Conservation (phyloP, 1,140 invertebrate genomes). For the Ceratina calcarata region DNA sequence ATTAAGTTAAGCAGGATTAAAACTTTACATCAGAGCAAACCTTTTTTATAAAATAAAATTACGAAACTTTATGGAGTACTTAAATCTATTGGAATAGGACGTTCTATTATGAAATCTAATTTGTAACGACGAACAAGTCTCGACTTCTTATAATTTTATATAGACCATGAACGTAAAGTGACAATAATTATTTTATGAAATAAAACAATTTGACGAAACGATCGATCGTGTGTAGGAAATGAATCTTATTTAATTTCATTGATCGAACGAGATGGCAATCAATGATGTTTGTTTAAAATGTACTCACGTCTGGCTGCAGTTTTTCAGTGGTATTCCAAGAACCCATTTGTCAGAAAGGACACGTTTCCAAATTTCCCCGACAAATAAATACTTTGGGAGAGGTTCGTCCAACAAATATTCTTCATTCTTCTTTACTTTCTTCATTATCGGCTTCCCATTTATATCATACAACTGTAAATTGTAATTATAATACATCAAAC, state of each 20-base stretch:
- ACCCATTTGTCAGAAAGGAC: slow-evolving; percentile 73
- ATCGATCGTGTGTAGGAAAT: neutral
- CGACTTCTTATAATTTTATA: slow-evolving; percentile 29
- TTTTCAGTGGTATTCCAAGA: slow-evolving; percentile 67
- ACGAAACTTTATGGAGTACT: slow-evolving; percentile 7
- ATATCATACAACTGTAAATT: slow-evolving; percentile 64
- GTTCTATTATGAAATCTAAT: slow-evolving; percentile 24
- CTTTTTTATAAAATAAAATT: slow-evolving; percentile 3
- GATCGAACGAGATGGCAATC: neutral
- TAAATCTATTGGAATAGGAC: slow-evolving; percentile 12
- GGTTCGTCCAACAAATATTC: neutral
- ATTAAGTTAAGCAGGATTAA: slow-evolving; percentile 1
- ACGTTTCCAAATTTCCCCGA: slow-evolving; percentile 65
- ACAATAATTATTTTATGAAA: slow-evolving; percentile 44
- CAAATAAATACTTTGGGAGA: slow-evolving; percentile 26
- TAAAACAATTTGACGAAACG: neutral
- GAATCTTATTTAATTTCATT: slow-evolving; percentile 1
- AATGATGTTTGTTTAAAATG: neutral
- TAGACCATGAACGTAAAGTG: slow-evolving; percentile 18
- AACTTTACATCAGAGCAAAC: neutral
- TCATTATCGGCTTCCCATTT: slow-evolving; percentile 62
- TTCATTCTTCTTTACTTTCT: slow-evolving; percentile 48
- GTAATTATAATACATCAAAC: neutral
- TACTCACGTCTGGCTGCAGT: slow-evolving; percentile 68
- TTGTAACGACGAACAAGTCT: slow-evolving; percentile 32